phyloP scores from a whole-genome alignment of 2,113 vertebrate species.

The Climacteris rufus region DNA sequence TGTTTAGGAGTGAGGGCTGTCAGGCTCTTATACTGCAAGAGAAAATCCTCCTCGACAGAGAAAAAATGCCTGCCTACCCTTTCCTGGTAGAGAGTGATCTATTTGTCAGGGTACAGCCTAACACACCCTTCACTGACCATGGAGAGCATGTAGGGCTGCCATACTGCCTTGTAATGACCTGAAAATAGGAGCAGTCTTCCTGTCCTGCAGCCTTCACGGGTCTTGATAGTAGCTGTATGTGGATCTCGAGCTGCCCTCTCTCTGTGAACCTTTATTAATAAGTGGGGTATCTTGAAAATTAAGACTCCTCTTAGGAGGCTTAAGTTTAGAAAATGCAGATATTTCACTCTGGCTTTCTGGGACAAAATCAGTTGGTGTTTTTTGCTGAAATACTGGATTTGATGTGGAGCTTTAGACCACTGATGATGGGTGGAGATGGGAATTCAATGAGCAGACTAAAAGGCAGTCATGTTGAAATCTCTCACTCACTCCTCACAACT shows the following conservation, averaged over 20 bases:
- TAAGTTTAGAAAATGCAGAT: background rate
- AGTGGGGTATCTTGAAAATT: background rate
- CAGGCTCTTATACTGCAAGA: background rate
- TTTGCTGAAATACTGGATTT: background rate
- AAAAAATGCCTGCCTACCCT: accelerated
- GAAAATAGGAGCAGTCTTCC: background rate
- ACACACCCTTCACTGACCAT: accelerated
- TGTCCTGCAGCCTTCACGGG: accelerated
- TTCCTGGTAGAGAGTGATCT: accelerated
- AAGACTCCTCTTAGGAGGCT: background rate
- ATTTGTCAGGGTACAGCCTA: background rate
- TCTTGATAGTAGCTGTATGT: background rate
- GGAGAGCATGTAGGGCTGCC: background rate
- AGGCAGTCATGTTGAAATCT: background rate
- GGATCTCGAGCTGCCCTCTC: background rate
- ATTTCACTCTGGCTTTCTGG: background rate
- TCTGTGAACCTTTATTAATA: background rate
- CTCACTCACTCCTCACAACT: background rate
- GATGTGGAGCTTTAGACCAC: background rate
- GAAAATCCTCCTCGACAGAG: background rate
- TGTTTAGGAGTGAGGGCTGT: background rate
- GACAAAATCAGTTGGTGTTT: background rate
- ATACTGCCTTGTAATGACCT: background rate
- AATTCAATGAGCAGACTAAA: background rate
- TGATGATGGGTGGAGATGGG: background rate